Base-by-base conservation (phyloP, 2,888 invertebrate species). In the Callimorpha dominula region DNA sequence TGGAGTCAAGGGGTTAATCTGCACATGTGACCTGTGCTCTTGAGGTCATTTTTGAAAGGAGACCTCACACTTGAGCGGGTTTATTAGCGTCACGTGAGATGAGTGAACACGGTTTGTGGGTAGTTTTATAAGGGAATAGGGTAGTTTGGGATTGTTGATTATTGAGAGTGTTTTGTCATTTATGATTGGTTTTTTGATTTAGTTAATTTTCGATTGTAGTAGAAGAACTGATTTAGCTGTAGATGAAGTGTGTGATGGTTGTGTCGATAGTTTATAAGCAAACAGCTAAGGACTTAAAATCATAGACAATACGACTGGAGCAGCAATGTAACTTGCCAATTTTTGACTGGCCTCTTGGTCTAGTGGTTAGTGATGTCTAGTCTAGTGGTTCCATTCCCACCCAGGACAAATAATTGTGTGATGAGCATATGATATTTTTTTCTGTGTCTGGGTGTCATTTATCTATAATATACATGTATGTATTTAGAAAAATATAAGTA, bases 41-140 rank as follows among this genome's bases (percentile, higher is more conserved):
- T 82, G 77, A 78, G 84, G 84, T 82, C 84, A 84, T 82, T 84
- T 84, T 82, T 84, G 84, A 84, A 80, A 78, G 83, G 83, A 82
- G 81, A 78, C 75, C 71, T 72, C 69, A 69, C 84, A 82, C 84
- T 84, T 77, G 78, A 83, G 72, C 69, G 77, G 15, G 73, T 84
- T 84, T 84, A 84, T 84, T 84, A 81, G 85, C 80, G 74, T 75
- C 76, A 52, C 65, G 68, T 69, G 71, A 75, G 64, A 75, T 84
- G 81, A 82, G n/a, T 84, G 84, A 82, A 63, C 84, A 82, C 73
- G 64, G 54, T 68, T 77, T 73, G 79, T 14, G 70, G 79, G 72
- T 83, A 81, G 81, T 83, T 82, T 79, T 77, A 83, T 81, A 73
- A 42, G 62, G n/a, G 65, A 69, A 69, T 60, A 65, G 43, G 43